These are phyloP conservation scores for Eurosta solidaginis DNA, from an alignment of 1,140 invertebrate species.

Conservation along the genomic window DNA sequence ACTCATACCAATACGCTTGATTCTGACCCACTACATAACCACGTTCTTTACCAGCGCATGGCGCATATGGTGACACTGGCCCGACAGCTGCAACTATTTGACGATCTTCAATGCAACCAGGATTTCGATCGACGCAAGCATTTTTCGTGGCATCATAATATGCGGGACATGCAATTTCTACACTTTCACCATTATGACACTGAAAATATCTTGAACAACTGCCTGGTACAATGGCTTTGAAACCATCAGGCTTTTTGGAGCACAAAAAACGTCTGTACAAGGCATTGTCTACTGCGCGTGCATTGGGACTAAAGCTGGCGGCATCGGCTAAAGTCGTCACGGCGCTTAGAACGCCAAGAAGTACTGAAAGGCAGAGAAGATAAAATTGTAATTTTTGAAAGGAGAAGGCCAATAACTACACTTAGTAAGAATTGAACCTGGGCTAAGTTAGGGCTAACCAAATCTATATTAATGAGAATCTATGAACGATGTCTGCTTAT, in stretches of 20 bases:
- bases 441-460: no score
- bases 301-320: not conserved
- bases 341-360: not conserved
- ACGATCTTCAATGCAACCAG: slow-evolving; percentile 25
- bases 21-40: slow-evolving; percentile 31
- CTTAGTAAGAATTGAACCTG: no score
- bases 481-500: no score
- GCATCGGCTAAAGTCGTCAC: not conserved
- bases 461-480: no score
- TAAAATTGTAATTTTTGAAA: no score
- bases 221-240: slow-evolving; percentile 49
- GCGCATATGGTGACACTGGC: not conserved
- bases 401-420: no score
- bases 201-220: slow-evolving; percentile 52
- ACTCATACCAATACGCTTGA: slow-evolving; percentile 29
- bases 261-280: slow-evolving; percentile 47
- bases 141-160: slow-evolving; percentile 42
- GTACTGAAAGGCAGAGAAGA: not conserved
- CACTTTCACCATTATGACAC: slow-evolving; percentile 43
- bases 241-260: slow-evolving; percentile 43
- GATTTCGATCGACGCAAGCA: not conserved
- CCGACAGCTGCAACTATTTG: not conserved
- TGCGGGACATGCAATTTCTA: slow-evolving; percentile 40
- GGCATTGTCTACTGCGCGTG: slow-evolving; percentile 41
- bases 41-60: not conserved